Percentiles rank a stretch among this genome's conserved stretches.
These are phyloP conservation scores for Merodon equestris DNA, from an alignment of 2,888 invertebrate genomes.

Conservation along the genomic window DNA sequence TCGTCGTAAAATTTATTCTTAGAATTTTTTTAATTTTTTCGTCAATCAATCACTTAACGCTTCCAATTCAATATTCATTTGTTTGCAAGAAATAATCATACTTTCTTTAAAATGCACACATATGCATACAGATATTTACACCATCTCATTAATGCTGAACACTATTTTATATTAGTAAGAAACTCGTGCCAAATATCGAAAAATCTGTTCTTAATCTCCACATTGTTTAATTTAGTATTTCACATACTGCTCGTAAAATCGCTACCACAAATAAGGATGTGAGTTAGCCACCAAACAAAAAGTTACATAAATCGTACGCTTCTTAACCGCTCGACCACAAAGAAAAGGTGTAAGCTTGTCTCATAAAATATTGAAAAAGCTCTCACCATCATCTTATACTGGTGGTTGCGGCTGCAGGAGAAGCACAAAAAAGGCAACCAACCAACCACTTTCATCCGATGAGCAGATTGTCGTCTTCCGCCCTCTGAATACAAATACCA, in stretches of 20 bases:
- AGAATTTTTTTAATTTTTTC: too few relatives aligned
- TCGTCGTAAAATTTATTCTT: too few relatives aligned
- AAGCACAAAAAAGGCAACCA: constrained; percentile 44
- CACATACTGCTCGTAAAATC: constrained; percentile 17
- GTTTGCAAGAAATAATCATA: too few relatives aligned
- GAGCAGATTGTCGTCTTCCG: constrained; percentile 65
- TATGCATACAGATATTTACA: too few relatives aligned
- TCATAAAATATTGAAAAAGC: constrained; percentile 66
- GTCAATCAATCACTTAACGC: too few relatives aligned
- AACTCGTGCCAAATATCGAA: constrained; percentile 23
- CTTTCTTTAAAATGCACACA: too few relatives aligned
- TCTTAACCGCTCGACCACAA: constrained; percentile 63
- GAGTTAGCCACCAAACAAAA: constrained; percentile 62
- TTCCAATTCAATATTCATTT: too few relatives aligned
- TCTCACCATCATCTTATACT: constrained; percentile 43
- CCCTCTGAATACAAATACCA: constrained; percentile 17
- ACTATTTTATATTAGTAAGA: too few relatives aligned
- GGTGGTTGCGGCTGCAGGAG: constrained; percentile 32
- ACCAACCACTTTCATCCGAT: constrained; percentile 53
- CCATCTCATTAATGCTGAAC: too few relatives aligned
- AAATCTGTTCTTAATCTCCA: constrained; percentile 67
- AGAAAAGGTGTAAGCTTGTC: constrained; percentile 63
- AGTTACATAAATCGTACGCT: constrained; percentile 65
- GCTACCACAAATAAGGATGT: background rate
- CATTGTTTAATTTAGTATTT: constrained; percentile 67